Evolutionary conservation across 2,888 invertebrate species (phyloP).

Genomic region (Plebejus argus): DNA sequence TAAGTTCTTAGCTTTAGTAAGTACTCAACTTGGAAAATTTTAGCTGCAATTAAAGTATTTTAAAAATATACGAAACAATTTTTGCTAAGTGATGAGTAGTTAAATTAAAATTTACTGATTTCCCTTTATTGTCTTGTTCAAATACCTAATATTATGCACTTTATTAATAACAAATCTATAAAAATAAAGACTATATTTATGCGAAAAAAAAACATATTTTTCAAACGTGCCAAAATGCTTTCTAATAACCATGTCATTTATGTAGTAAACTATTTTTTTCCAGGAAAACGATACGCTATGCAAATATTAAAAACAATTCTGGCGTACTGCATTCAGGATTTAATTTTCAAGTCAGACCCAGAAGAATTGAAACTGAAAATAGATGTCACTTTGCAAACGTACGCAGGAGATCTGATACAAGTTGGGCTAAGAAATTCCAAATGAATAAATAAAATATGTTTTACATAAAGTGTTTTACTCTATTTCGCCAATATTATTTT

Average conservation of each 20-base stretch:
- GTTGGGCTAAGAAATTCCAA: conserved; percentile 44
- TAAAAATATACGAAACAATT: neutral
- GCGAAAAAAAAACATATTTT: too few species aligned
- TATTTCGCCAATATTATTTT: too few species aligned
- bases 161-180: too few species aligned
- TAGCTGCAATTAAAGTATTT: neutral
- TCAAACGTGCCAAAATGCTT: too few species aligned
- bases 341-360: conserved; percentile 52
- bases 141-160: too few species aligned
- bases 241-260: neutral
- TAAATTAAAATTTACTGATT: too few species aligned
- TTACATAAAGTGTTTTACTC: neutral
- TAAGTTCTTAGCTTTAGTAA: conserved; percentile 39
- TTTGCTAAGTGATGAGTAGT: neutral
- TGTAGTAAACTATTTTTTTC: conserved; percentile 31
- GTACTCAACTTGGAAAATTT: neutral
- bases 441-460: neutral
- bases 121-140: too few species aligned
- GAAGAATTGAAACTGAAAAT: conserved; percentile 54
- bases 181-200: too few species aligned
- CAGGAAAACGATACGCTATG: conserved; percentile 65
- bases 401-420: conserved; percentile 54
- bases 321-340: conserved; percentile 53
- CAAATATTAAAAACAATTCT: conserved; percentile 58
- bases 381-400: conserved; percentile 53